Evolutionary conservation across 2,888 invertebrate species (phyloP).

Genomic region (Sinotaia quadrata): DNA sequence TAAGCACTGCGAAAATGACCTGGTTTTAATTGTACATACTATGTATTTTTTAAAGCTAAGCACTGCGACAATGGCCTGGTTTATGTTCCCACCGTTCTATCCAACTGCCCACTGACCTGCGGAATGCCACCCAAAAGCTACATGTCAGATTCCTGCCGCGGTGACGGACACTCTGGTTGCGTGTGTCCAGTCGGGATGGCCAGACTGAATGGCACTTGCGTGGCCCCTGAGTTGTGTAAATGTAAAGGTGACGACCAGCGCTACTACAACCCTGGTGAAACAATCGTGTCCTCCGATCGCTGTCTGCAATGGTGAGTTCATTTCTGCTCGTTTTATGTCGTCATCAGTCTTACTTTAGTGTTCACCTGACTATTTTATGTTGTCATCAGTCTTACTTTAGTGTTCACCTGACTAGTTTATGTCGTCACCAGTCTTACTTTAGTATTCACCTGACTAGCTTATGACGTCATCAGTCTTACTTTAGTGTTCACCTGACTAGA

Average conservation of each 20-base stretch:
- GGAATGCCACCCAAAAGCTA: slow-evolving; percentile 27
- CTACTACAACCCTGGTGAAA: slow-evolving; percentile 27
- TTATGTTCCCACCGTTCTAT: slow-evolving; percentile 15
- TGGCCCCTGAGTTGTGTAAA: slow-evolving; percentile 22
- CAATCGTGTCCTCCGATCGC: slow-evolving; percentile 25
- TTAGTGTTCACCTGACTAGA: too few relatives aligned
- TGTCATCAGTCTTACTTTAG: too few relatives aligned
- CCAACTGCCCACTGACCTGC: slow-evolving; percentile 33
- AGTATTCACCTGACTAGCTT: too few relatives aligned
- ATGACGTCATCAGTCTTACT: too few relatives aligned
- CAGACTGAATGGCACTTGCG: slow-evolving; percentile 29
- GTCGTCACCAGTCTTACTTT: too few relatives aligned
- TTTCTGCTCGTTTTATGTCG: too few relatives aligned
- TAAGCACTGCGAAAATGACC: too few relatives aligned
- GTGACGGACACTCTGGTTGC: slow-evolving; percentile 27
- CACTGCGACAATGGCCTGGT: slow-evolving; percentile 18
- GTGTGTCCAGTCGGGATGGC: slow-evolving; percentile 26
- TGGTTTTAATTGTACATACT: too few relatives aligned
- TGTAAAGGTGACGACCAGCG: slow-evolving; percentile 27
- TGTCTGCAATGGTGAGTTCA: slow-evolving; percentile 32
- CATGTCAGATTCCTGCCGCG: slow-evolving; percentile 15
- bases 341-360: too few relatives aligned
- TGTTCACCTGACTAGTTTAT: too few relatives aligned
- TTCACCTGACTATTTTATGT: too few relatives aligned
- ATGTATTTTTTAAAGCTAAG: too few relatives aligned